phyloP scores from a whole-genome alignment of 1,140 invertebrate species.

The Drosophila tristis region DNA sequence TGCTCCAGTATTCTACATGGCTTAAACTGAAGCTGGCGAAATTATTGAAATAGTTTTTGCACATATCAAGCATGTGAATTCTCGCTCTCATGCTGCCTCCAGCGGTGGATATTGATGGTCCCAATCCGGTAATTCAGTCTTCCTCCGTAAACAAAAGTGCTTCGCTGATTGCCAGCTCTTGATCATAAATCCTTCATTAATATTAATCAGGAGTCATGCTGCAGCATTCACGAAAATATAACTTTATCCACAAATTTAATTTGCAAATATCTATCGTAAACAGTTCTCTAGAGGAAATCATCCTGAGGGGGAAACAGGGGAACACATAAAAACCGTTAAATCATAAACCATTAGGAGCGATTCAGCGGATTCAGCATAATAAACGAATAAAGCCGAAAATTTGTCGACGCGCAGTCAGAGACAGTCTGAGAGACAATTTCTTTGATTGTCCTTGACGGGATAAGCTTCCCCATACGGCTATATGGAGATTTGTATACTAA shows the following conservation, averaged over 20 bases:
- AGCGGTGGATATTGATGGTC: no score
- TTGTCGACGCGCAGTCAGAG: slow-evolving; percentile 45
- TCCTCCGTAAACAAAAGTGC: neutral
- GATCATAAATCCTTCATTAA: slow-evolving; percentile 41
- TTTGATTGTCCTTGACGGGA: slow-evolving; percentile 60
- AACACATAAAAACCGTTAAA: slow-evolving; percentile 59
- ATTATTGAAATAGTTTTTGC: no score
- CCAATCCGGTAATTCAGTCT: no score
- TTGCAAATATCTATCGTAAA: slow-evolving; percentile 39
- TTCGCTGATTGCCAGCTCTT: slow-evolving; percentile 35
- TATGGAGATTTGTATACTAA: slow-evolving; percentile 49
- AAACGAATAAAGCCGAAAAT: slow-evolving; percentile 73
- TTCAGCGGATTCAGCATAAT: slow-evolving; percentile 74
- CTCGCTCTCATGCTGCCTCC: no score
- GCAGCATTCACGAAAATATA: no score
- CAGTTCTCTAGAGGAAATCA: slow-evolving; percentile 30
- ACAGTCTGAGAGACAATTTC: slow-evolving; percentile 42
- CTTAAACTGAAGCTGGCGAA: no score
- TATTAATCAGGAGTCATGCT: slow-evolving; percentile 20
- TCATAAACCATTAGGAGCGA: slow-evolving; percentile 70
- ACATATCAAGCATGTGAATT: no score
- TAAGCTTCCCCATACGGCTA: slow-evolving; percentile 1
- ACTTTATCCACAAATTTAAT: slow-evolving; percentile 39
- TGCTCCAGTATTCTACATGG: slow-evolving; percentile 44
- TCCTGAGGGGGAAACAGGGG: slow-evolving; percentile 16